Conservation (phyloP, 2,888 invertebrate species). For the Eulithis prunata region DNA sequence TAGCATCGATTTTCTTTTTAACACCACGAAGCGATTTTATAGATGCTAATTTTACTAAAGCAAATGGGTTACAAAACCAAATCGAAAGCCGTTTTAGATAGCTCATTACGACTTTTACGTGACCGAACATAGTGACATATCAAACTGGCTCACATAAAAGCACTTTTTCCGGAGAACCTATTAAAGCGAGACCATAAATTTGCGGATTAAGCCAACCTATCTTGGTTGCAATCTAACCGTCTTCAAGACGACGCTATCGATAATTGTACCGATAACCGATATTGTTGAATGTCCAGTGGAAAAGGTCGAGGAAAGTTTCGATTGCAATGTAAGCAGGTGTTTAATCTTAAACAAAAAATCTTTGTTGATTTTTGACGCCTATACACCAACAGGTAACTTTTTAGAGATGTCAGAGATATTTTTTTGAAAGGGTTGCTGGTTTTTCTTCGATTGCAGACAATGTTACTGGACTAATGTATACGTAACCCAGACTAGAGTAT, state of each 20-base stretch:
- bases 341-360: too few relatives aligned
- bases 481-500: too few relatives aligned
- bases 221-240: conserved; percentile 73
- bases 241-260: conserved; percentile 68
- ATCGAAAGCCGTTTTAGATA: neutral
- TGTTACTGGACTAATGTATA: too few relatives aligned
- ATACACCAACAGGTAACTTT: too few relatives aligned
- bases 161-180: conserved; percentile 65
- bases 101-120: conserved; percentile 17
- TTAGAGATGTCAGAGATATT: too few relatives aligned
- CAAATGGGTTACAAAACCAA: neutral
- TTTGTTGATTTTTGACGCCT: too few relatives aligned
- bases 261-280: conserved; percentile 76
- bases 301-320: conserved; percentile 48
- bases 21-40: too few relatives aligned
- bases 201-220: conserved; percentile 76
- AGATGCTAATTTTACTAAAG: too few relatives aligned
- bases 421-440: too few relatives aligned
- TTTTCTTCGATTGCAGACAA: too few relatives aligned
- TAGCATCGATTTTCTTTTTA: too few relatives aligned
- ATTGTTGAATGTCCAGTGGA: conserved; percentile 59
- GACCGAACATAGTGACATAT: conserved; percentile 22
- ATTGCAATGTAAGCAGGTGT: conserved; percentile 36
- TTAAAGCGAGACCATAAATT: conserved; percentile 77
- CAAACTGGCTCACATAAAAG: conserved; percentile 32